Evolutionary conservation across 2,113 vertebrate species (phyloP).

Genomic region (Hippoglossus stenolepis): DNA sequence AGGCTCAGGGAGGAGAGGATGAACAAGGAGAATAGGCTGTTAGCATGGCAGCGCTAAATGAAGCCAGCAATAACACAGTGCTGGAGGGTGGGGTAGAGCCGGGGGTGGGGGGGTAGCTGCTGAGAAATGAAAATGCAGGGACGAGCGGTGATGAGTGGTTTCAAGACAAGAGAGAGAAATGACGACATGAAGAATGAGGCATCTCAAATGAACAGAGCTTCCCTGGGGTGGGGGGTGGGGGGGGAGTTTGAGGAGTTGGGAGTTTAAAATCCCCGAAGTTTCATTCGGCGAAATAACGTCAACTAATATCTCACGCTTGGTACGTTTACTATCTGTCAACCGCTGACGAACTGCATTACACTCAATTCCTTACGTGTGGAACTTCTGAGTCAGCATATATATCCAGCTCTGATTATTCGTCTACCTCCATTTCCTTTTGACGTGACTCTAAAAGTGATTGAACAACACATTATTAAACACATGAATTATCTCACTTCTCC

Average conservation of each 20-base stretch:
- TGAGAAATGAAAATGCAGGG: constrained; percentile 17
- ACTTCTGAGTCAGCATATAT: constrained; percentile 20
- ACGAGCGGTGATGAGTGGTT: background rate
- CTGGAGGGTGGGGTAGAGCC: constrained; percentile 31
- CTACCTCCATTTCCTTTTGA: constrained; percentile 11
- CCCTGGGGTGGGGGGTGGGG: background rate
- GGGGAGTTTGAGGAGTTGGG: background rate
- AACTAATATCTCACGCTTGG: background rate
- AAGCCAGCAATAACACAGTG: constrained; percentile 58
- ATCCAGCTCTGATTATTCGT: constrained; percentile 12
- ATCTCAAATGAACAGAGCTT: background rate
- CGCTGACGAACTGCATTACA: background rate
- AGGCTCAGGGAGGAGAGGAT: constrained; percentile 69
- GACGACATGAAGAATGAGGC: background rate
- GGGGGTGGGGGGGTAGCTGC: background rate
- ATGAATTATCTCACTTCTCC: background rate
- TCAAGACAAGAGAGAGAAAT: constrained; percentile 36
- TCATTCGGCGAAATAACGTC: background rate
- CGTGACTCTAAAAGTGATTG: background rate
- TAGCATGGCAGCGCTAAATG: constrained; percentile 65
- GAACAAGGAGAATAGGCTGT: constrained; percentile 76
- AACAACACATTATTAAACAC: background rate
- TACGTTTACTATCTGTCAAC: background rate
- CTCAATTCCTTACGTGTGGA: background rate
- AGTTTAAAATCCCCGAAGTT: background rate